Base-by-base conservation (phyloP, 2,888 invertebrate genomes). In the Pristionchus exspectatus region DNA sequence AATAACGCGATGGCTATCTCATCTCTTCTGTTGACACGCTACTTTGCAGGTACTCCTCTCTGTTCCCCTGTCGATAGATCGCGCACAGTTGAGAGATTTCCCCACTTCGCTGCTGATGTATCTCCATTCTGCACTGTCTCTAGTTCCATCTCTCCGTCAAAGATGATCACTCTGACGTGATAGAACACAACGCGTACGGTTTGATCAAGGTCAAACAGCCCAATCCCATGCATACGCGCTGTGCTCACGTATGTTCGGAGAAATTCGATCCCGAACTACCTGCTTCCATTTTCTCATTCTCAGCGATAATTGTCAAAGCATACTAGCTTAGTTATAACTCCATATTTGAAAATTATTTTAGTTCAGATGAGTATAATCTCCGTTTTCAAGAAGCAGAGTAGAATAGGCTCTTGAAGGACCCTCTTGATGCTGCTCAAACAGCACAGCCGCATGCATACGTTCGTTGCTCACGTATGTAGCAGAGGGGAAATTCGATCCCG, bases 1-100 rank as follows among this genome's bases (percentile, higher is more conserved):
- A 72, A 72, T 72, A 72, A 30, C 69, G 69, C 69, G 77, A 77
- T 77, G 77, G 77, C 77, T 77, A 77, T 77, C 77, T 72, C 14
- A 4, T 24, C 66, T 27, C 74, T 33, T 77, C 77, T 77, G 77
- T 77, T 77, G 77, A 77, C 77, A 77, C 77, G 14, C 69, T 77
- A 44, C 38, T 38, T 44, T 44, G 77, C 77, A 77, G 77, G 9
- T 77, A 77, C 69, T 63, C 63, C 33, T 69, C 69, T 69, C 69
- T 30, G 27, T 30, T 69, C 69, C 30, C 27, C 33, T 72, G 1
- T 72, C 30, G 56, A 56, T 56, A 56, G 56, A 56, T 56, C 56
- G 18, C 12, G 56, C 21, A 56, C 18, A 16, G 56, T 56, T 56
- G 56, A 18, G 56, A 56, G 56, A 56, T 56, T 56, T 4, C 21